phyloP scores from a whole-genome alignment of 2,888 invertebrate genomes.

The Heliconius ethilla region DNA sequence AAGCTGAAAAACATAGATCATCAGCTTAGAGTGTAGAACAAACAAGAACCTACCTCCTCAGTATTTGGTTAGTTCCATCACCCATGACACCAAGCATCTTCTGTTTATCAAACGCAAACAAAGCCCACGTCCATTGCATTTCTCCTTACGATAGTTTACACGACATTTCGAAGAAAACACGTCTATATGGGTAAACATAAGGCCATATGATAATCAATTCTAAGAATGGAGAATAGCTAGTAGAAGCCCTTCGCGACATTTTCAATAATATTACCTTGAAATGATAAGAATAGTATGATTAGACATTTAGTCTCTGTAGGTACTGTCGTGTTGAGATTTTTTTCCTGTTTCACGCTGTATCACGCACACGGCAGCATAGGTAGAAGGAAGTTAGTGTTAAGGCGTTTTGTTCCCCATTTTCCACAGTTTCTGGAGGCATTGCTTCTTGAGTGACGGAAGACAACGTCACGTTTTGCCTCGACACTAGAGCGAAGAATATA shows the following conservation, averaged over 20 bases:
- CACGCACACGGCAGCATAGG: too few species aligned
- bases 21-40: too few species aligned
- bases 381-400: too few species aligned
- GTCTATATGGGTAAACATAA: conserved; percentile 21
- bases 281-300: not conserved
- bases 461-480: too few species aligned
- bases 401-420: too few species aligned
- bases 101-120: conserved; percentile 3
- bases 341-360: too few species aligned
- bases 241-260: conserved; percentile 14
- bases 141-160: conserved; percentile 25
- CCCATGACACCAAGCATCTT: not conserved
- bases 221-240: conserved; percentile 6
- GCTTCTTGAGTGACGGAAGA: too few species aligned
- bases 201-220: conserved; percentile 19
- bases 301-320: not conserved
- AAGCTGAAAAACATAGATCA: too few species aligned
- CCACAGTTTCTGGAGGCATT: too few species aligned
- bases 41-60: not conserved
- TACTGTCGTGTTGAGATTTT: not conserved
- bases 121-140: conserved; percentile 2
- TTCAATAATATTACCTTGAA: conserved; percentile 11
- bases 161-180: conserved; percentile 25
- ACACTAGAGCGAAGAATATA: too few species aligned
- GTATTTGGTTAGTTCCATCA: not conserved